Evolutionary conservation across 2,888 invertebrate species (phyloP).

Genomic region (Idaea aversata): DNA sequence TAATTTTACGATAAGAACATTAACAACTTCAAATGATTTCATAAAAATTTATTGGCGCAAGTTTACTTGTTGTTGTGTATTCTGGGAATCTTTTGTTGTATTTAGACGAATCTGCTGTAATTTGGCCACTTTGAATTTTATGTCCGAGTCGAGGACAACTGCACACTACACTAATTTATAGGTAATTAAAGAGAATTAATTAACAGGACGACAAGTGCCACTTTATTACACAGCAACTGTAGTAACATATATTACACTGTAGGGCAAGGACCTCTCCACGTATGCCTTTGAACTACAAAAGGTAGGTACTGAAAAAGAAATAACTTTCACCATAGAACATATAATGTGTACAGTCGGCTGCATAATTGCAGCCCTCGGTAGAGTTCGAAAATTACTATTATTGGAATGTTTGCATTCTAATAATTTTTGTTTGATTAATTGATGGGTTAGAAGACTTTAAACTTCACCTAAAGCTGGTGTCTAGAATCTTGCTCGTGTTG

Average conservation of each 20-base stretch:
- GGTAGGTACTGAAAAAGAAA: background rate
- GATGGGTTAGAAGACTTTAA: too few species aligned
- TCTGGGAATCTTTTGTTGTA: slow-evolving; percentile 10
- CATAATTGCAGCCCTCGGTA: too few species aligned
- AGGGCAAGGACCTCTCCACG: background rate
- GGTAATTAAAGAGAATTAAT: background rate
- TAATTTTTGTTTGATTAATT: too few species aligned
- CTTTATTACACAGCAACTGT: background rate
- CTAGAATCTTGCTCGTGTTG: too few species aligned
- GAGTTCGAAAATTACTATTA: too few species aligned
- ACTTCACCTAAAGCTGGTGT: too few species aligned
- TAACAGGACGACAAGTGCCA: background rate
- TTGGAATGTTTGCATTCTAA: too few species aligned
- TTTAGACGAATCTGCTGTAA: background rate
- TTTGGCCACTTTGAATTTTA: background rate
- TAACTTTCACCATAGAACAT: too few species aligned
- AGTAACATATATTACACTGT: background rate
- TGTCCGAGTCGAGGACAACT: background rate
- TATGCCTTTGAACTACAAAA: background rate
- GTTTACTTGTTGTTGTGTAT: slow-evolving; percentile 12
- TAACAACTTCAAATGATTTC: slow-evolving; percentile 11
- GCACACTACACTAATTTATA: background rate
- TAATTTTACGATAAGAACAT: slow-evolving; percentile 13
- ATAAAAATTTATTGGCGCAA: slow-evolving; percentile 16
- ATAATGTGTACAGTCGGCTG: too few species aligned